Conservation (phyloP, 2,797 vertebrate genomes). For the Geotria australis region DNA sequence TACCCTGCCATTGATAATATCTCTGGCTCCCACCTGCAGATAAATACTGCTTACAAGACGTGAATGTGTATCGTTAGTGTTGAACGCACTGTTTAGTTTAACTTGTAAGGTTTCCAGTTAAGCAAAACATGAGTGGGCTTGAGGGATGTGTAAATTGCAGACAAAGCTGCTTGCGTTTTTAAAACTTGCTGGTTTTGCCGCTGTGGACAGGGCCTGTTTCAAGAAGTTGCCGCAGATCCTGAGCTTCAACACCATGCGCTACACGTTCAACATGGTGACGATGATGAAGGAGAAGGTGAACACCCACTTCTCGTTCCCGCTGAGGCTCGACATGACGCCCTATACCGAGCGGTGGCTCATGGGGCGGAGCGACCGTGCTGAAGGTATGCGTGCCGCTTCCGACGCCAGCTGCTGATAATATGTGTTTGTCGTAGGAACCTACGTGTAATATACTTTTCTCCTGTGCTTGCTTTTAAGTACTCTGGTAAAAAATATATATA, state of each 20-base stretch:
- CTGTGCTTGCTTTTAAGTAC: too few relatives aligned
- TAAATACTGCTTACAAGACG: background rate
- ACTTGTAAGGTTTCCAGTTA: background rate
- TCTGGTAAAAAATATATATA: too few relatives aligned
- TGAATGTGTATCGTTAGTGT: too few relatives aligned
- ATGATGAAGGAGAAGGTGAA: conserved; percentile 99
- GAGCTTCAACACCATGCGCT: conserved; percentile 99
- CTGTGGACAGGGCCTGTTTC: conserved; percentile 49
- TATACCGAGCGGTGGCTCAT: conserved; percentile 97
- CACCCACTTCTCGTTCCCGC: conserved; percentile 86
- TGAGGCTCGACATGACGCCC: conserved; percentile 90
- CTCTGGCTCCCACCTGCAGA: too few relatives aligned
- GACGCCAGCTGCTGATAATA: too few relatives aligned
- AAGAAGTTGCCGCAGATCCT: conserved; percentile 91
- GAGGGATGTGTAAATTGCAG: too few relatives aligned
- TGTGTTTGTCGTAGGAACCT: too few relatives aligned
- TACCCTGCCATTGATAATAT: background rate
- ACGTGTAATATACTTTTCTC: too few relatives aligned
- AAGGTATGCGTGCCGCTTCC: conserved; percentile 19
- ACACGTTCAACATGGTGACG: conserved; percentile 99
- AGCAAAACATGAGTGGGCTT: background rate
- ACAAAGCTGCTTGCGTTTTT: background rate
- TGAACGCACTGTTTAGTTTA: background rate
- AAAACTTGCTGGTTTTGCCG: background rate
- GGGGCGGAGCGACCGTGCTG: conserved; percentile 75